Evolutionary conservation across 2,888 invertebrate species (phyloP).

Genomic region (Lepas anatifera): DNA sequence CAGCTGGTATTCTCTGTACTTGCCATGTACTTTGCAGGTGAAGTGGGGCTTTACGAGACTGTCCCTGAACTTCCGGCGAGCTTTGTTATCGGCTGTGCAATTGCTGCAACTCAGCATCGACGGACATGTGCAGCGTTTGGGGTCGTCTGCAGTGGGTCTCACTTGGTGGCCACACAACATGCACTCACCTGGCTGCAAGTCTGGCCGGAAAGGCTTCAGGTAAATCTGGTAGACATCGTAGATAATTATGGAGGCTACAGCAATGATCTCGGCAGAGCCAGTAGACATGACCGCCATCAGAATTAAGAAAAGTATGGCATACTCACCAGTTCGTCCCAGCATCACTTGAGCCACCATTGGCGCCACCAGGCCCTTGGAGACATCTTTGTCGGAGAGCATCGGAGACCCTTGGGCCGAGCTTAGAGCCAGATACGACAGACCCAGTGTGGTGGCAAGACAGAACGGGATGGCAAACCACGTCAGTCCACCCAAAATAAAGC

Average conservation of each 20-base stretch:
- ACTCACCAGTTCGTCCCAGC: conserved; percentile 31
- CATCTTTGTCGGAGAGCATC: conserved; percentile 28
- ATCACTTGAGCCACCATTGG: conserved; percentile 32
- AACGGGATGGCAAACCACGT: conserved; percentile 36
- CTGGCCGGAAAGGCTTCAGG: conserved; percentile 26
- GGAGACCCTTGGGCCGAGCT: conserved; percentile 26
- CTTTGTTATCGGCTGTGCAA: conserved; percentile 28
- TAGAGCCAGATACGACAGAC: conserved; percentile 32
- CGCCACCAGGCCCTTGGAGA: conserved; percentile 31
- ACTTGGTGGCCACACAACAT: conserved; percentile 20
- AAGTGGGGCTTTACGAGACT: conserved; percentile 30
- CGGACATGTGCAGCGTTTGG: background rate
- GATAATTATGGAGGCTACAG: conserved; percentile 32
- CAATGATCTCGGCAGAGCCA: conserved; percentile 34
- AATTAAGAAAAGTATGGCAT: conserved; percentile 32
- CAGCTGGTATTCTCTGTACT: conserved; percentile 32
- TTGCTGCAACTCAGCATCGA: background rate
- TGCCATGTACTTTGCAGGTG: conserved; percentile 31
- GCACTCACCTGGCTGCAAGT: conserved; percentile 25
- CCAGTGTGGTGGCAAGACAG: conserved; percentile 34
- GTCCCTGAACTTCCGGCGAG: conserved; percentile 16
- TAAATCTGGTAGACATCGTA: conserved; percentile 33
- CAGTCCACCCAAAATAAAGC: conserved; percentile 33
- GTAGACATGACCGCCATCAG: conserved; percentile 36
- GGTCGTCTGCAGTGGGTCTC: background rate